Base-by-base conservation (phyloP, 1,140 invertebrate species). In the Maconellicoccus hirsutus region DNA sequence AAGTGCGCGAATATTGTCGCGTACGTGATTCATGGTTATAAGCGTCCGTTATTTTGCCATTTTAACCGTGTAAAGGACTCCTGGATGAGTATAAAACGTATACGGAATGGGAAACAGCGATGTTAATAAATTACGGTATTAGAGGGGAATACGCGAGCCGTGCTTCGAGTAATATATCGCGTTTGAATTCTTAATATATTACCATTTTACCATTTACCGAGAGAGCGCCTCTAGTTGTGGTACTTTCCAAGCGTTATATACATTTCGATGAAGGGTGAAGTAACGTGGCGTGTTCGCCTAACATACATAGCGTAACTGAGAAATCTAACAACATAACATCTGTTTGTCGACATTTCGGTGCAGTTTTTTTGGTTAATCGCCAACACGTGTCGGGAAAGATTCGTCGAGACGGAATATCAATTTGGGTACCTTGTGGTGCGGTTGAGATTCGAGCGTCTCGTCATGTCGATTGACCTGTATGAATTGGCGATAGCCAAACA, bases 71-170 rank as follows among this genome's bases (percentile, higher is more conserved):
- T 52, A 52, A 52, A 52, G n/a, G 42, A 52, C 42, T 52, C 42
- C 42, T 52, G 42, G 4, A 52, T 52, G 42, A 16, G 10, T 52
- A 8, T 52, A 52, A 52, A 52, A 19, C 42, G 42, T 52, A 52
- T 14, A 33, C 12, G 12, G 29, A 33, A 33, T 6, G 12, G 12
- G 29, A 33, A 33, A 33, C 29, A 12, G 42, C n/a, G 6, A 16
- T 52, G 42, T 52, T 52, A 52, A 52, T 52, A 52, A 52, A 52
- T 52, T 52, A 52, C 42, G 42, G 42, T 52, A 52, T 52, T 52
- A 52, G 42, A 52, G 42, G 42, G 42, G 42, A 8, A 8, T 52
- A 16, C 42, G 42, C 42, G 10, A 3, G 16, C 42, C 29, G 12
- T 52, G 12, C 12, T 52, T 16, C 16, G n/a, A 52, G 42, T 52